These are phyloP conservation scores for Spodoptera litura DNA, from an alignment of 1,140 invertebrate genomes.

Conservation along the genomic window DNA sequence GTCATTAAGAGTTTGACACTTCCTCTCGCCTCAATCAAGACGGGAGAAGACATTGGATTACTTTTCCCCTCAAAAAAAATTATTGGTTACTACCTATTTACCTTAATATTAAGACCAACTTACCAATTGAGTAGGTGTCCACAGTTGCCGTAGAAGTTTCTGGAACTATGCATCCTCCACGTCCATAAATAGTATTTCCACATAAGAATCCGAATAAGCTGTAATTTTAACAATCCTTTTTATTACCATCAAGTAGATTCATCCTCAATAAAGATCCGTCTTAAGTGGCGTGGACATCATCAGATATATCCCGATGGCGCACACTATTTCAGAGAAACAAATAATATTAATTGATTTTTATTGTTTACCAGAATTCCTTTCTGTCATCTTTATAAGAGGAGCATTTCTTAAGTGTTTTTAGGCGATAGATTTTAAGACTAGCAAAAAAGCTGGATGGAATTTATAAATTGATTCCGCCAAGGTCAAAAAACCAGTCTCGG, in stretches of 20 bases:
- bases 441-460: neutral
- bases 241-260: conserved; percentile 23
- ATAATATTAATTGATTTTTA: conserved; percentile 15
- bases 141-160: conserved; percentile 1
- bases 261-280: conserved; percentile 16
- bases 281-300: conserved; percentile 26
- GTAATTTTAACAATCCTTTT: conserved; percentile 17
- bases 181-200: conserved; percentile 12
- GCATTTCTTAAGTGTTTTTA: neutral
- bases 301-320: neutral
- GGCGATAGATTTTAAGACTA: neutral
- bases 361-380: neutral
- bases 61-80: too few species aligned
- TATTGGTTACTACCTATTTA: too few species aligned
- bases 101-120: too few species aligned
- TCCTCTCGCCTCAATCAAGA: too few species aligned
- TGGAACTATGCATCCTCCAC: neutral
- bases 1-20: too few species aligned
- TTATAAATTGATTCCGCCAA: neutral
- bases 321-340: conserved; percentile 23
- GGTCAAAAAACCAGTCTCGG: neutral
- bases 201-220: conserved; percentile 9
- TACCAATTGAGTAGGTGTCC: neutral
- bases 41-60: too few species aligned
- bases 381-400: neutral